phyloP scores from a whole-genome alignment of 2,888 invertebrate genomes.

The Galerucella pusilla region DNA sequence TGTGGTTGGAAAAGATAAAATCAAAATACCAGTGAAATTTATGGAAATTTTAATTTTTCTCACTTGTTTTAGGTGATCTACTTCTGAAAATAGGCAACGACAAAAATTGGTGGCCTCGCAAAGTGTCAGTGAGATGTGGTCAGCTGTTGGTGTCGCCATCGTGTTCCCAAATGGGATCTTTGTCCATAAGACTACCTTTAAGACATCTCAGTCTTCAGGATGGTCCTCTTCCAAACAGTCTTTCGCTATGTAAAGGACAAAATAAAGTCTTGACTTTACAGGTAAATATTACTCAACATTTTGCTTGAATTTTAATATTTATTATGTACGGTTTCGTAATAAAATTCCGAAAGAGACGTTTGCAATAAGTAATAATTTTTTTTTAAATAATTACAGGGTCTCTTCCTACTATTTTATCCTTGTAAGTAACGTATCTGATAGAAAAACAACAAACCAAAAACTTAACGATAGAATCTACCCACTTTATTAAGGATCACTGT shows the following conservation, averaged over 20 bases:
- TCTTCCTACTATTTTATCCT: conserved; percentile 11
- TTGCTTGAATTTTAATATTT: not conserved
- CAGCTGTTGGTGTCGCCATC: conserved; percentile 65
- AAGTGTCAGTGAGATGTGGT: conserved; percentile 69
- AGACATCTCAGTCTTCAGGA: conserved; percentile 63
- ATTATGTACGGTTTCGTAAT: not conserved
- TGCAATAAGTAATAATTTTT: conserved; percentile 8
- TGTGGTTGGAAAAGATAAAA: too few relatives aligned
- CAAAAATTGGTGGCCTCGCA: conserved; percentile 69
- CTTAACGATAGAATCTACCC: conserved; percentile 24
- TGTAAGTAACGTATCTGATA: conserved; percentile 11
- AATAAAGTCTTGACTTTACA: conserved; percentile 62
- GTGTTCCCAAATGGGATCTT: conserved; percentile 40
- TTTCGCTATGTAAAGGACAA: conserved; percentile 61
- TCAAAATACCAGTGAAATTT: not conserved
- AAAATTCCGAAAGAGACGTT: conserved; percentile 11
- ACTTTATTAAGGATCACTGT: conserved; percentile 15
- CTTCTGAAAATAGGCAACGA: conserved; percentile 60
- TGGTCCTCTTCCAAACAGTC: conserved; percentile 61
- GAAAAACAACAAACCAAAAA: conserved; percentile 5
- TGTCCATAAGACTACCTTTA: conserved; percentile 58
- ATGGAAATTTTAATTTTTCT: not conserved
- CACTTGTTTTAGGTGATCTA: conserved; percentile 60
- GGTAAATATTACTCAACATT: conserved; percentile 49
- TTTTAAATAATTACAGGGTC: conserved; percentile 20